Percentiles rank a stretch among this genome's conserved stretches.
phyloP scores from a whole-genome alignment of 2,113 vertebrate species.

The Caretta caretta region DNA sequence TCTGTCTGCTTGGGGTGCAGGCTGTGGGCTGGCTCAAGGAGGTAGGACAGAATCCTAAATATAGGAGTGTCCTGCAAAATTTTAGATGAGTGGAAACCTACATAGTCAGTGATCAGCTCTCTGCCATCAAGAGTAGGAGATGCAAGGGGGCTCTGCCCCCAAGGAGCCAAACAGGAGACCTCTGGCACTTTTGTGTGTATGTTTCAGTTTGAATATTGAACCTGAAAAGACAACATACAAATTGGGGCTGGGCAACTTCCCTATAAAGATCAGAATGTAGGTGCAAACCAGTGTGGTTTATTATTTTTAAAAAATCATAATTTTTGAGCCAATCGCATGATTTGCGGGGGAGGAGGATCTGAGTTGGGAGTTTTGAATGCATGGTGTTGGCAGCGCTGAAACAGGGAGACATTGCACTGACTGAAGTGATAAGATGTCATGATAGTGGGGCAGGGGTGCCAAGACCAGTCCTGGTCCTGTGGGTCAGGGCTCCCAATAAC shows the following conservation, averaged over 20 bases:
- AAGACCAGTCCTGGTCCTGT: background rate
- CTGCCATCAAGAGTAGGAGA: background rate
- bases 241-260: background rate
- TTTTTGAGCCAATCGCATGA: background rate
- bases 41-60: background rate
- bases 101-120: too few relatives aligned
- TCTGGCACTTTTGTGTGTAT: background rate
- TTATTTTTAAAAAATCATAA: background rate
- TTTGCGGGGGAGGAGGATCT: background rate
- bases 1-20: background rate
- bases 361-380: background rate
- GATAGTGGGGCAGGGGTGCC: background rate
- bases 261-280: background rate
- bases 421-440: background rate
- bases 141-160: background rate
- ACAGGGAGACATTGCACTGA: background rate
- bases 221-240: background rate
- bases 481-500: background rate
- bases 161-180: background rate
- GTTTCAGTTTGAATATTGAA: background rate
- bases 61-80: background rate
- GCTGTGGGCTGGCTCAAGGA: background rate
- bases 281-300: background rate
- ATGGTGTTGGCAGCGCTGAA: background rate
- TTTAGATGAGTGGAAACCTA: background rate